These are phyloP conservation scores for Sitta carolinensis DNA, from an alignment of 2,797 vertebrate genomes.

Conservation along the genomic window DNA sequence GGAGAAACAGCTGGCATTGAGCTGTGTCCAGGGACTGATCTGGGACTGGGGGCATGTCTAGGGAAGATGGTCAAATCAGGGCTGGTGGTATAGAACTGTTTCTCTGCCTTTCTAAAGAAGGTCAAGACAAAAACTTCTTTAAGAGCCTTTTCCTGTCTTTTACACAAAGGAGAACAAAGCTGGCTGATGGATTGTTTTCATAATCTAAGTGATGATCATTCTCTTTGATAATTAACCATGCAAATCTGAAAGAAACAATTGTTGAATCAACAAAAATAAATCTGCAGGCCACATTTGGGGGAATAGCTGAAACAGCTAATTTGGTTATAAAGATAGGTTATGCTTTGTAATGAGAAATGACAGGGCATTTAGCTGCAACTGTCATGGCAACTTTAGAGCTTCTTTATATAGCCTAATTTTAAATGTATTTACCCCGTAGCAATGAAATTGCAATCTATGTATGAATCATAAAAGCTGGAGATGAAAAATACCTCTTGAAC, in stretches of 20 bases:
- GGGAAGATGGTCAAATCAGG: background rate
- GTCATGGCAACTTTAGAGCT: constrained; percentile 26
- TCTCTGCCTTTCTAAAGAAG: background rate
- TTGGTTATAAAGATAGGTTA: constrained; percentile 50
- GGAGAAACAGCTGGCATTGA: background rate
- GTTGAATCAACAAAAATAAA: constrained; percentile 31
- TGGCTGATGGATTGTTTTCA: constrained; percentile 20
- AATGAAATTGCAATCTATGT: constrained; percentile 1
- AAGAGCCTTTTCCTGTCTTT: background rate
- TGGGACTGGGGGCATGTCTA: background rate
- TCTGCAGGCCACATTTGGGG: background rate
- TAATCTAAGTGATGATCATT: constrained; percentile 29
- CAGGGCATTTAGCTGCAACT: constrained; percentile 28
- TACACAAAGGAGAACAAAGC: background rate
- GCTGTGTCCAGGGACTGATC: background rate
- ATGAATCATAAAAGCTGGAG: constrained; percentile 16
- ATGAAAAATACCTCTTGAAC: constrained; percentile 19
- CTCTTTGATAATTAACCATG: constrained; percentile 21
- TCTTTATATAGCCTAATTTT: constrained; percentile 31
- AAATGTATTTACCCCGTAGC: constrained; percentile 37
- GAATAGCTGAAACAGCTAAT: constrained; percentile 22
- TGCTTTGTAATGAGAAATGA: constrained; percentile 30
- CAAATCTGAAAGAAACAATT: constrained; percentile 26
- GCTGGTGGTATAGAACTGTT: background rate
- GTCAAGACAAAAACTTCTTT: background rate